A percentile compares a stretch with the other conserved stretches of the same genome.
These are phyloP conservation scores for Epizoanthus ramosus DNA, from an alignment of 92 coral and sea anemone species.

Conservation along the genomic window DNA sequence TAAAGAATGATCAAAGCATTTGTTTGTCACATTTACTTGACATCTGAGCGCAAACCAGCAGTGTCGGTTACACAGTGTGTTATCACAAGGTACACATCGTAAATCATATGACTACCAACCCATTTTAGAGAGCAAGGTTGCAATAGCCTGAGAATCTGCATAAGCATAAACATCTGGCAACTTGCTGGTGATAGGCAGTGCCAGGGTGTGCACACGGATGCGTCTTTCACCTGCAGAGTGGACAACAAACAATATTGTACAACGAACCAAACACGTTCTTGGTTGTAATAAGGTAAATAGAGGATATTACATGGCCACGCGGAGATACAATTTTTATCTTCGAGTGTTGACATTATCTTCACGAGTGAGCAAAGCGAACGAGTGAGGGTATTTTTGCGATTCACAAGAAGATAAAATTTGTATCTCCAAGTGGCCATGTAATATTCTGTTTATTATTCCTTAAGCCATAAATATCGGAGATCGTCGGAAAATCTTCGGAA, in stretches of 20 bases:
- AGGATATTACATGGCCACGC: no score
- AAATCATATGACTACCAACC: constrained; percentile 56
- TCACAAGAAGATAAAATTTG: no score
- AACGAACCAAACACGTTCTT: neutral
- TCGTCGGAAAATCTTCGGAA: no score
- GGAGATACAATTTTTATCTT: no score
- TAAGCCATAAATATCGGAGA: no score
- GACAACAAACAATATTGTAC: neutral
- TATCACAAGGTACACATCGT: neutral
- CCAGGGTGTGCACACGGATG: constrained; percentile 94
- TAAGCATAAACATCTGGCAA: constrained; percentile 87
- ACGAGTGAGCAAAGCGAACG: no score
- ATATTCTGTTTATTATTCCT: no score
- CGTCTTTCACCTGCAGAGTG: constrained; percentile 85
- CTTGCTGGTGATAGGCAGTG: constrained; percentile 90
- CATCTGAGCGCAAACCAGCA: no score
- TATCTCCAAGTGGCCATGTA: no score
- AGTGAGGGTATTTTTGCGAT: no score
- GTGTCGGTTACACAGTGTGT: neutral
- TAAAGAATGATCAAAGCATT: neutral
- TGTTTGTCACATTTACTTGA: no score
- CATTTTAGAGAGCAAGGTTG: constrained; percentile 91
- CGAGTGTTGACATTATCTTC: no score
- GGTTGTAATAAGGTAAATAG: neutral
- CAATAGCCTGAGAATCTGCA: constrained; percentile 90